Conservation (phyloP, 2,113 vertebrate species). For the Zosterops lateralis region DNA sequence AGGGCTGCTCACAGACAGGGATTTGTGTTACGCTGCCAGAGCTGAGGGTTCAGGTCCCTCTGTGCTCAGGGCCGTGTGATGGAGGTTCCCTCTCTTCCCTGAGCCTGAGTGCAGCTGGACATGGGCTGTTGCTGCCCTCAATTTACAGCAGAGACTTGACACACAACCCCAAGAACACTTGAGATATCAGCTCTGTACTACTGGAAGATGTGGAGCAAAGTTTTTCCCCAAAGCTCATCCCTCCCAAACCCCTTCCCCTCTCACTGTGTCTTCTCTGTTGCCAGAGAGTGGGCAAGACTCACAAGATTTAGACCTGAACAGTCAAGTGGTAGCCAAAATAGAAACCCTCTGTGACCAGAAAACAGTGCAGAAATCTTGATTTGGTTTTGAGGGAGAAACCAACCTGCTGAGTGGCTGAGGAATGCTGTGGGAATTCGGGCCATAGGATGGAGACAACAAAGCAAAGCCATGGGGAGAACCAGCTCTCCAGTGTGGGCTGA, state of each 20-base stretch:
- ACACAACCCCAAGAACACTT: neutral
- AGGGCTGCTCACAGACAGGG: neutral
- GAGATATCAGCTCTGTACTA: neutral
- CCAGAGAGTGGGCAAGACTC: neutral
- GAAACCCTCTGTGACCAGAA: neutral
- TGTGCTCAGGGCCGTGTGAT: fast-evolving
- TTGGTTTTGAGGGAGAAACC: neutral
- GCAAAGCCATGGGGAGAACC: neutral
- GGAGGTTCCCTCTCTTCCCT: neutral
- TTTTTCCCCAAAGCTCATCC: fast-evolving
- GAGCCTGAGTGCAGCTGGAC: neutral
- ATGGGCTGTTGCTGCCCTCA: neutral
- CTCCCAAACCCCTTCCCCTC: neutral
- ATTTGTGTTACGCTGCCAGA: neutral
- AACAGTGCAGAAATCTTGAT: neutral
- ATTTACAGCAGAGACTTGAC: neutral
- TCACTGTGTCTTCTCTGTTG: neutral
- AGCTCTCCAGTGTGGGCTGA: neutral
- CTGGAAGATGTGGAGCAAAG: neutral
- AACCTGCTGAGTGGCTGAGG: neutral
- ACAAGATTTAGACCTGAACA: neutral
- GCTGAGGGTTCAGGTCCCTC: neutral
- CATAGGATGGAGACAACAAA: neutral
- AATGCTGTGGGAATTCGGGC: neutral
- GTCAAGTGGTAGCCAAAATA: neutral